Conservation (phyloP, 92 coral and sea anemone genomes). For the Siderastrea siderea region DNA sequence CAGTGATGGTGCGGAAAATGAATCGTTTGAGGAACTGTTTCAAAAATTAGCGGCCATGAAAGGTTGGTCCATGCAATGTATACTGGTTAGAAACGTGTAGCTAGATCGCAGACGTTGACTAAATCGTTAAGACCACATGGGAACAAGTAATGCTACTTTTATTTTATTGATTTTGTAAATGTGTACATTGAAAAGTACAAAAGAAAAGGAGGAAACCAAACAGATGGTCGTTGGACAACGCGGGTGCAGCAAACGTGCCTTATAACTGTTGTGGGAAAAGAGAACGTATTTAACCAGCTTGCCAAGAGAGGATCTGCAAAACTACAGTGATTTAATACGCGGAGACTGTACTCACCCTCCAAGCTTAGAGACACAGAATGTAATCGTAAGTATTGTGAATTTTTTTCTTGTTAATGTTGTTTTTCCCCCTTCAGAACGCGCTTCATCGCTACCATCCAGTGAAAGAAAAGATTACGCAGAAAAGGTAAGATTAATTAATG, state of each 20-base stretch:
- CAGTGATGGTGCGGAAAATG: slow-evolving; percentile 73
- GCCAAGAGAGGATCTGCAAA: background rate
- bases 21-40: slow-evolving; percentile 90
- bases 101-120: background rate
- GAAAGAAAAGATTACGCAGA: slow-evolving; percentile 95
- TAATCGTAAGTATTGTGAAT: background rate
- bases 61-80: slow-evolving; percentile 47
- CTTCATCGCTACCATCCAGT: slow-evolving; percentile 79
- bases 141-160: background rate
- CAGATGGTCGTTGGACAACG: too few species aligned
- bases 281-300: background rate
- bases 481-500: slow-evolving; percentile 59
- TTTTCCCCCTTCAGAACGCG: slow-evolving; percentile 70
- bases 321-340: too few species aligned
- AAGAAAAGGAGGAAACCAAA: background rate
- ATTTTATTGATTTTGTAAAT: background rate
- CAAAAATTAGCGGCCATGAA: slow-evolving; percentile 85
- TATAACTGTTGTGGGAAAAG: too few species aligned
- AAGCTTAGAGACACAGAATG: background rate
- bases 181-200: background rate
- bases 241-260: too few species aligned
- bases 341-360: background rate
- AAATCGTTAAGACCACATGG: background rate
- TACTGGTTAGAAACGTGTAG: background rate
- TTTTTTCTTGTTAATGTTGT: background rate